phyloP scores from a whole-genome alignment of 2,113 vertebrate species.

The Poeciliopsis prolifica region DNA sequence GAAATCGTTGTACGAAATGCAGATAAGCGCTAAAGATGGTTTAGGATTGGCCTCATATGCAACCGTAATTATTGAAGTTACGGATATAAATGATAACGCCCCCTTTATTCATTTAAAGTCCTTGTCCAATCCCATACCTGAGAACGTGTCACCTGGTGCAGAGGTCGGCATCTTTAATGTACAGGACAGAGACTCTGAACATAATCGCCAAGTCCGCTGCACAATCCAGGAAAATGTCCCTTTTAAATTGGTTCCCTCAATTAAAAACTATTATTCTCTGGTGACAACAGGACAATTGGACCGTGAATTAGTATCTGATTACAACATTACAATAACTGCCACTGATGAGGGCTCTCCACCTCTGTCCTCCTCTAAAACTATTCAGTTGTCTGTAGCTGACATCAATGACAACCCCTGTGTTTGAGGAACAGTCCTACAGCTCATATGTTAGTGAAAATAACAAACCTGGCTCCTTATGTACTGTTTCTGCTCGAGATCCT shows the following conservation, averaged over 20 bases:
- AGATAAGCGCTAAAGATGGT: constrained; percentile 69
- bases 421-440: not conserved
- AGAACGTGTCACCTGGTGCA: no score
- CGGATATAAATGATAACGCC: constrained; percentile 82
- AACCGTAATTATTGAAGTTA: constrained; percentile 71
- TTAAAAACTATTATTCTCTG: no score
- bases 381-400: not conserved
- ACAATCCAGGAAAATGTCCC: no score
- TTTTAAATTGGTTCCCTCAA: no score
- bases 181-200: no score
- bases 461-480: not conserved
- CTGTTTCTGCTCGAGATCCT: not conserved
- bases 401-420: not conserved
- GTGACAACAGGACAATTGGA: not conserved
- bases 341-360: not conserved
- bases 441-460: not conserved
- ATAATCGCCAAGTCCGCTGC: no score
- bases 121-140: no score
- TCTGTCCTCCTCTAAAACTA: not conserved
- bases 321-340: no score
- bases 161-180: no score
- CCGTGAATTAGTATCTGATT: not conserved
- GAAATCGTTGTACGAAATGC: no score
- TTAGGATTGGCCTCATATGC: constrained; percentile 68
- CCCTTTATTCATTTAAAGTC: constrained; percentile 75